Evolutionary conservation across 2,113 vertebrate species (phyloP), one percentile per base, ranked within the genome.

Genomic region (Grammomys surdaster): DNA sequence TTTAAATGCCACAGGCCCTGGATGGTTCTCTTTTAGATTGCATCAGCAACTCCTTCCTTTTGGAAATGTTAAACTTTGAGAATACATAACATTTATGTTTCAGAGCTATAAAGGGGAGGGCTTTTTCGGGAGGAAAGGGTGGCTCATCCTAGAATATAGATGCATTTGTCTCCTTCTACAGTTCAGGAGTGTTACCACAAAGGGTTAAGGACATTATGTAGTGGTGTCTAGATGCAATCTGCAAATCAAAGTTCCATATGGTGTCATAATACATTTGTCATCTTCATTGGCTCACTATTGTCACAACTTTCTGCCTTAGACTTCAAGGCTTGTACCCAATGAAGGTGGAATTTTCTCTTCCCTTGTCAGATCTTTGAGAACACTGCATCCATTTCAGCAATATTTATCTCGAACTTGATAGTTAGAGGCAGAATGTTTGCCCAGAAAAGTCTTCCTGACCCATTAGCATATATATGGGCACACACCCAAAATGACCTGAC

Each of bases 1-100:
- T 98, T 97, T 97, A 98, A 98, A 97, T 97, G 89, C 94, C 89
- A 97, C 89, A 91, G 97, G 48, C 91, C 92, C 88, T 88, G 69
- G 77, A 73, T 8, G 31, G 90, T 87, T 96, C 91, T 91, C 96
- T 95, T 97, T 95, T 76, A 95, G 86, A 94, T 73, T 95, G 13
- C 63, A 70, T 89, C 91, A 91, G 95, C 89, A 96, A 92, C 82
- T 96, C 90, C 89, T 89, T 92, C 73, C 81, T 93, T 63, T 70
- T 88, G 69, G 78, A 94, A 95, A 95, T 91, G 91, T 84, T 80
- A 93, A 96, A 82, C 54, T 86, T 70, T 90, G 92, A 92, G 90
- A 96, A 92, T 82, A 96, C 58, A 89, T 70, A 94, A 76, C 77
- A 92, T 90, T 95, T 93, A 94, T 84, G 51, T 90, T 76, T 69